Base-by-base conservation (phyloP, 2,888 invertebrate genomes). In the Epinotia ramella region DNA sequence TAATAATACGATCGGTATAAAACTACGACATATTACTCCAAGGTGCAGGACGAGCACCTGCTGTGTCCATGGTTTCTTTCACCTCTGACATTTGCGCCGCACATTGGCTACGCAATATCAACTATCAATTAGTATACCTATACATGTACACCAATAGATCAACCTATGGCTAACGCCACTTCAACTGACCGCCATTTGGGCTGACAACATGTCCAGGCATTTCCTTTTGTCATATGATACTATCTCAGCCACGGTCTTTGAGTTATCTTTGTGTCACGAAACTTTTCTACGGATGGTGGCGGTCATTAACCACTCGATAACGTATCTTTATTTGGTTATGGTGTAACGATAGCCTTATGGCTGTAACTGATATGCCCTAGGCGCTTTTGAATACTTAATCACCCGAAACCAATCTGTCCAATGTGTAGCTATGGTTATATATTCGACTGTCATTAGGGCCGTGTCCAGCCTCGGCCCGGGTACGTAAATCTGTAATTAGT, bases 81-180 rank as follows among this genome's bases (percentile, higher is more conserved):
- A 89, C 89, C 89, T 92, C 86, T 92, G 92, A 91, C 93, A 92
- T 93, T 93, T 89, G 81, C 79, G 82, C 79, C 63, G 57, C 57
- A 57, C 65, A 71, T 65, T 64, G n/a, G 16, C 57, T 59, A 20
- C 46, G 65, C 60, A 24, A 28, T 68, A 56, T 65, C 20, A 69
- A 46, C 69, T 64, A 69, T 77, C 77, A 78, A 78, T 79, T 77
- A 78, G 77, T 77, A 28, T 28, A 28, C 24, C 24, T 28, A 75
- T 73, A 77, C 79, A 79, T 79, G 78, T 79, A 80, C 82, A 80
- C 44, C 59, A 18, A 56, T 46, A 44, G n/a, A 33, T 28, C 56
- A 56, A 53, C 20, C 46, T 72, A 33, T 63, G 62, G 44, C 49
- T 59, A 33, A 59, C 65, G 46, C 28, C 59, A 60, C 66, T 65